Base-by-base conservation (phyloP, 2,113 vertebrate genomes). In the Aramus guarauna region DNA sequence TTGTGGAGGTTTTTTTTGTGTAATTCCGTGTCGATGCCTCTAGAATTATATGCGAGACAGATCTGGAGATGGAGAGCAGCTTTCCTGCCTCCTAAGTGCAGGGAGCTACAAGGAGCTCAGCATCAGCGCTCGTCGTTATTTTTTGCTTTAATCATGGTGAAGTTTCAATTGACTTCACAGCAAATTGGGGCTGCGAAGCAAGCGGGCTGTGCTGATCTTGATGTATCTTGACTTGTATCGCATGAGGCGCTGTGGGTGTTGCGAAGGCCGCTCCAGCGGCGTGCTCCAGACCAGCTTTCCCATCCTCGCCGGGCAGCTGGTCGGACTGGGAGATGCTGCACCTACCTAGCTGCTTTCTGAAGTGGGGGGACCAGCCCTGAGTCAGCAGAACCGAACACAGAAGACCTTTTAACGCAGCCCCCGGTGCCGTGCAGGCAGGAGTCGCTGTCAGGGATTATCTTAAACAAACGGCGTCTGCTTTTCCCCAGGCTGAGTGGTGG, bases 161-260 rank as follows among this genome's bases (percentile, higher is more conserved):
- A 29, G 48, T 83, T 67, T 77, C 2, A 0, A 22, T 87, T 1
- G 1, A 12, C 67, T 85, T 17, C 36, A 2, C 30, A 39, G 85
- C 48, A 59, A 21, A 23, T 2, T 3, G 4, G 79, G 71, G 26
- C 3, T 52, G 59, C 37, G 76, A 37, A 39, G 32, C 27, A 11
- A 20, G 15, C 12, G 43, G 16, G 19, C 11, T 13, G 18, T 52
- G 66, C 79, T 59, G 76, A 8, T 69, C 5, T 18, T 8, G 45
- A 6, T 43, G 5, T 1, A 2, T 5, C 29, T 12, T 8, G 43
- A n/a, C 18, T 9, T 29, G 5, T 15, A 2, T 39, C 9, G 71
- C 23, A 6, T 5, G 11, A n/a, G 52, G 29, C 4, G 27, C 50
- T 43, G 0, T 9, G 53, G 32, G 4, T 32, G 22, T 21, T 37